Evolutionary conservation across 1,140 invertebrate species (phyloP).

Genomic region (Ips nitidus): DNA sequence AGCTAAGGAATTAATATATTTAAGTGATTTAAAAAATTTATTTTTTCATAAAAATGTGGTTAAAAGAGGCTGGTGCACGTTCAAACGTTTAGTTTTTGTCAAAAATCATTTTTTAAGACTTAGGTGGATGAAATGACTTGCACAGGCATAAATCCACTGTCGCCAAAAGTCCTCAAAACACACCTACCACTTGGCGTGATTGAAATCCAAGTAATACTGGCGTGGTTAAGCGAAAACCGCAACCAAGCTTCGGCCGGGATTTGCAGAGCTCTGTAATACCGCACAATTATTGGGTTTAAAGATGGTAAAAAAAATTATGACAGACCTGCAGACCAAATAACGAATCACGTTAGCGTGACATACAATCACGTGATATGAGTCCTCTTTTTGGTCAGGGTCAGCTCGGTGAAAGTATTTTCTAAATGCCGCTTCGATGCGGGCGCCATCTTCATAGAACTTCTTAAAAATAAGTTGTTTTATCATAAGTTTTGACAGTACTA

Average conservation of each 20-base stretch:
- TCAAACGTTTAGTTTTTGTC: not conserved
- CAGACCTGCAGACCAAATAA: slow-evolving; percentile 93
- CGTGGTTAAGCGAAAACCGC: slow-evolving; percentile 86
- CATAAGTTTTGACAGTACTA: not conserved
- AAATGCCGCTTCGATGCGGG: slow-evolving; percentile 96
- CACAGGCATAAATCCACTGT: slow-evolving; percentile 85
- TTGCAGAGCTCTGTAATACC: slow-evolving; percentile 83
- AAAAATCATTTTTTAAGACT: not conserved
- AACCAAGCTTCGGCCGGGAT: slow-evolving; percentile 97
- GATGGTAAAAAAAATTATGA: not conserved
- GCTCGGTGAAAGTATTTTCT: slow-evolving; percentile 93
- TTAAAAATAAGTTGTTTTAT: slow-evolving; percentile 51
- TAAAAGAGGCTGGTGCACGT: not conserved
- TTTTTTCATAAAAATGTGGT: not conserved
- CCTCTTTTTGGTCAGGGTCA: slow-evolving; percentile 72
- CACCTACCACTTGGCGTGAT: slow-evolving; percentile 88
- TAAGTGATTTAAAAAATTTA: not conserved
- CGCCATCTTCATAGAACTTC: slow-evolving; percentile 94
- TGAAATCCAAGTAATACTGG: slow-evolving; percentile 88
- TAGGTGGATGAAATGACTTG: slow-evolving; percentile 56
- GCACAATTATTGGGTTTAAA: slow-evolving; percentile 30
- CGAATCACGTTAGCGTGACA: slow-evolving; percentile 99
- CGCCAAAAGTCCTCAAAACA: slow-evolving; percentile 75
- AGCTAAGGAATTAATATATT: not conserved
- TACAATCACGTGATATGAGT: slow-evolving; percentile 90